Conservation (phyloP, 2,113 vertebrate species). For the Hemiscyllium ocellatum region DNA sequence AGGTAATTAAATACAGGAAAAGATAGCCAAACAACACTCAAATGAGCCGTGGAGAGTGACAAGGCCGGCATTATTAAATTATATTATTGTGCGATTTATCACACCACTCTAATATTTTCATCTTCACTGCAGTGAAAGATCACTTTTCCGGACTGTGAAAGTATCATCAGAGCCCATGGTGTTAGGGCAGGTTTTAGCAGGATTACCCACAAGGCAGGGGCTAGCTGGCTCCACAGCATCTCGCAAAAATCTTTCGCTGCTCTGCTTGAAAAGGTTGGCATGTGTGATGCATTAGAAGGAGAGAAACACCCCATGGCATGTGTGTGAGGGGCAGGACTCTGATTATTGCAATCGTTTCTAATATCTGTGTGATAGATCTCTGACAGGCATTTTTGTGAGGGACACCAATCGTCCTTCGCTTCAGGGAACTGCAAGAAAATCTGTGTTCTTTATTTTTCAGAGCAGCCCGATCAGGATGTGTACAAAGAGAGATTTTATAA, state of each 20-base stretch:
- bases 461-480: neutral
- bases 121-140: conserved; percentile 13
- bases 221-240: neutral
- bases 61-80: conserved; percentile 15
- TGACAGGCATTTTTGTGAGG: neutral
- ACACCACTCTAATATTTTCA: conserved; percentile 1
- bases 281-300: conserved; percentile 14
- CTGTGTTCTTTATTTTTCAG: neutral
- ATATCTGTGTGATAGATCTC: neutral
- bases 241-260: neutral
- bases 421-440: neutral
- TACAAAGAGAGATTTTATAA: neutral
- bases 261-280: neutral
- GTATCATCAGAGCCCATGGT: neutral
- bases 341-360: neutral
- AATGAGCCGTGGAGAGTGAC: neutral
- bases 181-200: neutral
- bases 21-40: neutral
- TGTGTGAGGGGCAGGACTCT: conserved; percentile 12
- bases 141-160: neutral
- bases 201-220: neutral
- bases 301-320: neutral
- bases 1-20: conserved; percentile 10
- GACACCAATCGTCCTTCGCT: neutral
- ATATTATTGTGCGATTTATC: neutral